Evolutionary conservation across 2,113 vertebrate species (phyloP), one percentile per base, ranked within the genome.

Genomic region (Phodopus roborovskii): DNA sequence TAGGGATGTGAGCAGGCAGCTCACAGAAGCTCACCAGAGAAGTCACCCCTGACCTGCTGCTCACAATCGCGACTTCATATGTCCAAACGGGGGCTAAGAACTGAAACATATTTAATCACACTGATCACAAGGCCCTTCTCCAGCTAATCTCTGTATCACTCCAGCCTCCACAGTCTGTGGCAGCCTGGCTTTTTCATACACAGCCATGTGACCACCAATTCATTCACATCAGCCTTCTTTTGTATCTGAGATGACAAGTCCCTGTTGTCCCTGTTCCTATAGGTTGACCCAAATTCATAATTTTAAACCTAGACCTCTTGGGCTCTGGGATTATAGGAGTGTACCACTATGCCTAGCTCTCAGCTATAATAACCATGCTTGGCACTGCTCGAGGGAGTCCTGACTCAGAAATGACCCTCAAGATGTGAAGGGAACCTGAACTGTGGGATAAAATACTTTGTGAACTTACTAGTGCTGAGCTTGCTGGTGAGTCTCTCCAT

Each of bases 381-480:
- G 0, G 11, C 26, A 50, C 4, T 20, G 28, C 48, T 77, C 48
- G 33, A 5, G 0, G 0, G 4, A 92, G 42, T 45, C 45, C 73
- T 58, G 26, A 62, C 4, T 53, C 64, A n/a, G 24, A 7, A 13
- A 28, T 13, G 6, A 17, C n/a, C 48, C 33, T 58, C 3, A 1
- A 33, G 73, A 89, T 50, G 45, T 28, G 56, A 70, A 74, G 20
- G 26, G 36, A 82, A 89, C 48, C 13, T 62, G 45, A 45, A 56
- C 1, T 5, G 20, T 79, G 79, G 20, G 56, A 20, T n/a, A 26
- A 78, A 62, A 84, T 56, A 19, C 66, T 26, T 4, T 15, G 4
- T 42, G 28, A 3, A 98, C 99, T 99, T 96, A 99, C 99, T 98
- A 89, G 98, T 98, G 86, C 98, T 99, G 96, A 99, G 99, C 97